These are phyloP conservation scores for Centropus bengalensis DNA, from an alignment of 2,113 vertebrate species.

Conservation along the genomic window DNA sequence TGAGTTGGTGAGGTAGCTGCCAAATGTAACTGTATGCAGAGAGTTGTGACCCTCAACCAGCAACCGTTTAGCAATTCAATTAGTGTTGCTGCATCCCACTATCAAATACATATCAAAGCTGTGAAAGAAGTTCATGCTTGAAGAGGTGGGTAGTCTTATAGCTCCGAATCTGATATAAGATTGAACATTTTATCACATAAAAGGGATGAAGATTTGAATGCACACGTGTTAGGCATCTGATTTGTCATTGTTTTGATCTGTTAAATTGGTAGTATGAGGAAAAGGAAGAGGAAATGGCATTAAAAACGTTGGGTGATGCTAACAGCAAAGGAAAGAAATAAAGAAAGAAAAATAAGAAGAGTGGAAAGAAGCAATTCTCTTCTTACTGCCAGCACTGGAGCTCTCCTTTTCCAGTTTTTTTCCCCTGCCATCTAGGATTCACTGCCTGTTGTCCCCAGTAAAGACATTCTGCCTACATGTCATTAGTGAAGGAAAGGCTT, in stretches of 20 bases:
- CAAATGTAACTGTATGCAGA: fast-evolving
- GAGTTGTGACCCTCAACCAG: background rate
- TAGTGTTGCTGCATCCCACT: background rate
- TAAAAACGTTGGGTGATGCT: background rate
- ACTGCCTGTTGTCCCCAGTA: background rate
- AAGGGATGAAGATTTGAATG: background rate
- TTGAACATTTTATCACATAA: background rate
- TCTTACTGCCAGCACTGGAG: background rate
- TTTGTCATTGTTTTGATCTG: background rate
- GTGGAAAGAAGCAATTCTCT: background rate
- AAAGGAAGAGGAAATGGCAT: background rate
- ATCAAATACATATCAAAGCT: background rate
- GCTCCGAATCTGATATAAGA: background rate
- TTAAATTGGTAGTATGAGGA: background rate
- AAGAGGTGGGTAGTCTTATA: background rate
- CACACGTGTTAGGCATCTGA: background rate
- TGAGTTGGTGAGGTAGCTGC: background rate
- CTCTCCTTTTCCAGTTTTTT: background rate
- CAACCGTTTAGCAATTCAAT: background rate
- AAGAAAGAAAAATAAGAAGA: background rate
- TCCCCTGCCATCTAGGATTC: background rate
- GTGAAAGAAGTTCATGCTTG: background rate
- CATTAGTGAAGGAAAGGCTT: background rate
- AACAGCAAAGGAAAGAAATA: background rate
- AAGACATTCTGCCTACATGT: background rate